phyloP scores from a whole-genome alignment of 1,140 invertebrate species.

The Halyomorpha halys region DNA sequence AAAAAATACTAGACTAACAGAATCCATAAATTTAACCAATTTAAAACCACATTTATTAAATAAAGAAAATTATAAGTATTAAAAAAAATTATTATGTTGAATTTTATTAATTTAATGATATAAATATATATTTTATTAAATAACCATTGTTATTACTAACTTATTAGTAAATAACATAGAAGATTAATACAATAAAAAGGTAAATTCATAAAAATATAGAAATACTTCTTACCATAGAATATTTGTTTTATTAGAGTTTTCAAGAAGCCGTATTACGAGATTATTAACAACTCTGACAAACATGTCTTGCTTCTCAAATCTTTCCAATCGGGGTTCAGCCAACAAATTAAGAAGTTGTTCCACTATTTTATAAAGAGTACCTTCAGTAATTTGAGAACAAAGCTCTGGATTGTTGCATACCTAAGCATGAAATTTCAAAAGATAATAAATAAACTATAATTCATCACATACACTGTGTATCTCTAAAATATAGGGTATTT shows the following conservation, averaged over 20 bases:
- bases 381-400: conserved; percentile 28
- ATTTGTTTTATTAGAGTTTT: conserved; percentile 31
- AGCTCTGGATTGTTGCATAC: conserved; percentile 26
- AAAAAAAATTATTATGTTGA: too few relatives aligned
- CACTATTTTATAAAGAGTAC: conserved; percentile 26
- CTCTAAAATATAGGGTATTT: too few relatives aligned
- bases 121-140: too few relatives aligned
- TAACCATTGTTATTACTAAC: too few relatives aligned
- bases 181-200: neutral
- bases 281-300: conserved; percentile 32
- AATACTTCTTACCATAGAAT: conserved; percentile 29
- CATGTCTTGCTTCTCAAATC: conserved; percentile 27
- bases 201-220: neutral
- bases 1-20: too few relatives aligned
- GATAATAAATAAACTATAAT: too few relatives aligned
- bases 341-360: conserved; percentile 28
- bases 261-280: conserved; percentile 32
- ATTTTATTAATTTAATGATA: too few relatives aligned
- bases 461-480: too few relatives aligned
- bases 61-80: too few relatives aligned
- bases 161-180: neutral
- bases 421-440: conserved; percentile 23
- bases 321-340: conserved; percentile 29
- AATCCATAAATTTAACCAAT: too few relatives aligned
- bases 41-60: too few relatives aligned